Conservation (phyloP, 1,140 invertebrate genomes). For the Listronotus oregonensis region DNA sequence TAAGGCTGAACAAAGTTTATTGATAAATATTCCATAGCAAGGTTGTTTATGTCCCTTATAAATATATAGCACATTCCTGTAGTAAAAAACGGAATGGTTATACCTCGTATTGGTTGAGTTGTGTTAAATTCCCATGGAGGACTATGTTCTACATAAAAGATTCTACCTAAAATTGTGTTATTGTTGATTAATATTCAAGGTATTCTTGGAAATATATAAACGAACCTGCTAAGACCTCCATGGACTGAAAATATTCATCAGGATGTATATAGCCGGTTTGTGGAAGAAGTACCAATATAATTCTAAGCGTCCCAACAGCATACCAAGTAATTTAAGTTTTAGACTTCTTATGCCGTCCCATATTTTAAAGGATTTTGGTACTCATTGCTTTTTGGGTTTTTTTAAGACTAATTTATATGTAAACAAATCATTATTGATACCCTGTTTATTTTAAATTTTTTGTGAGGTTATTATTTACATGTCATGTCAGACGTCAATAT, state of each 20-base stretch:
- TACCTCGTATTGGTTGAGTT: slow-evolving; percentile 80
- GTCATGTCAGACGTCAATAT: too few species aligned
- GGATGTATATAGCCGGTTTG: slow-evolving; percentile 94
- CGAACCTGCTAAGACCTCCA: slow-evolving; percentile 87
- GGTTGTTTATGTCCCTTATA: slow-evolving; percentile 64
- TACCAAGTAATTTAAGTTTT: slow-evolving; percentile 1
- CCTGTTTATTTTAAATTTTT: too few species aligned
- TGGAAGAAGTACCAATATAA: slow-evolving; percentile 71
- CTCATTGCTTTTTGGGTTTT: too few species aligned
- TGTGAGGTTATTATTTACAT: too few species aligned
- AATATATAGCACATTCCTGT: slow-evolving; percentile 75
- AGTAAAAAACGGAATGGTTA: slow-evolving; percentile 75
- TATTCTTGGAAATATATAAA: slow-evolving; percentile 12
- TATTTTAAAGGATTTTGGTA: too few species aligned
- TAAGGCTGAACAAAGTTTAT: slow-evolving; percentile 72
- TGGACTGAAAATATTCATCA: slow-evolving; percentile 93
- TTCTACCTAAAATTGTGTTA: slow-evolving; percentile 69
- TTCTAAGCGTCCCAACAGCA: slow-evolving; percentile 52
- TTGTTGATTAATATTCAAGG: too few species aligned
- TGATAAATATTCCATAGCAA: slow-evolving; percentile 63
- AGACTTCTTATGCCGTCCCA: too few species aligned
- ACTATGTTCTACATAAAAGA: slow-evolving; percentile 77
- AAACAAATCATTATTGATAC: too few species aligned
- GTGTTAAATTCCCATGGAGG: slow-evolving; percentile 90
- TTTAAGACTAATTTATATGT: too few species aligned